phyloP scores from a whole-genome alignment of 2,888 invertebrate genomes.

The Acanthosoma haemorrhoidale region DNA sequence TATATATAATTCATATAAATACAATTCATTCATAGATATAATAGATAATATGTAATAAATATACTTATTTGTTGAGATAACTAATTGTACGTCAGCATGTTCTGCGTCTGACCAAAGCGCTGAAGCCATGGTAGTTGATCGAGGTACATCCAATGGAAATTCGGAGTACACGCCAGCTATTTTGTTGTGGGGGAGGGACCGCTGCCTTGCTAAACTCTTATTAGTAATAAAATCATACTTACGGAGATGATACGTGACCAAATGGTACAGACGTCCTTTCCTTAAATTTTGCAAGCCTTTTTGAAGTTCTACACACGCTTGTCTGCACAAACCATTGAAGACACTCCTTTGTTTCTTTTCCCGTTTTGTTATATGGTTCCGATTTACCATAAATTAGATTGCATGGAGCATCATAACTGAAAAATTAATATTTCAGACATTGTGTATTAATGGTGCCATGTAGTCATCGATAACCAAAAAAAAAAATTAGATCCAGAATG shows the following conservation, averaged over 20 bases:
- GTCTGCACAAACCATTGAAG: conserved; percentile 40
- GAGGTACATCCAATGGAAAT: no score
- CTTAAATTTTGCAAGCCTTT: conserved; percentile 22
- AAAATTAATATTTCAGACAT: not conserved
- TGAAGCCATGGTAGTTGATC: no score
- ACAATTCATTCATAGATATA: no score
- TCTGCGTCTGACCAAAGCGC: no score
- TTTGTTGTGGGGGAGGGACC: no score
- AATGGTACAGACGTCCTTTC: not conserved
- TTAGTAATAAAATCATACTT: not conserved
- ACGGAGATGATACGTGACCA: conserved; percentile 31
- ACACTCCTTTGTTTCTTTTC: not conserved
- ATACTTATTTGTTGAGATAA: no score
- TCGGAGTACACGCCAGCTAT: no score
- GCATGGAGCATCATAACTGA: conserved; percentile 41
- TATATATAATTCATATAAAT: no score
- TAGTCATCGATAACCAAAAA: not conserved
- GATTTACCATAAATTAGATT: conserved; percentile 38
- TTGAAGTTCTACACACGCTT: conserved; percentile 37
- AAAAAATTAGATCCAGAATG: no score
- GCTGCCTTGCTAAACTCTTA: no score
- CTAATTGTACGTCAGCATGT: no score
- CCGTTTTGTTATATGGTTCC: not conserved
- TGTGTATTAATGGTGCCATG: not conserved
- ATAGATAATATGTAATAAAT: no score